phyloP scores from a whole-genome alignment of 2,888 invertebrate genomes.

The Orthosia gracilis region DNA sequence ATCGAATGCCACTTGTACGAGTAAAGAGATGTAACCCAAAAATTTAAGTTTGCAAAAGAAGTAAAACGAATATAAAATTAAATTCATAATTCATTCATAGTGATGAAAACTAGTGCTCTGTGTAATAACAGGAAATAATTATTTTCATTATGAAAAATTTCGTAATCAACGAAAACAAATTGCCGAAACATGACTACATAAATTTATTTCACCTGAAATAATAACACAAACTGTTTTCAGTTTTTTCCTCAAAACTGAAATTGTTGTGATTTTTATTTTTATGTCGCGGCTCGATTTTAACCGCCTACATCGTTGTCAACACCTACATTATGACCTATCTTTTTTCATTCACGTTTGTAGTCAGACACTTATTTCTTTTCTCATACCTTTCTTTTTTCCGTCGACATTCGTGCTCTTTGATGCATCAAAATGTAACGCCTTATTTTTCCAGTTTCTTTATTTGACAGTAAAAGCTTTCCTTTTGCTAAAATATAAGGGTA shows the following conservation, averaged over 20 bases:
- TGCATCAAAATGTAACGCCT: conserved; percentile 26
- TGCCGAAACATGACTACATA: too few relatives aligned
- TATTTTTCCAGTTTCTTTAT: background rate
- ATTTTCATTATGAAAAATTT: background rate
- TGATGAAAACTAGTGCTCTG: too few relatives aligned
- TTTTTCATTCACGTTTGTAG: conserved; percentile 15
- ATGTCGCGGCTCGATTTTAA: conserved; percentile 2
- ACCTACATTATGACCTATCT: conserved; percentile 12
- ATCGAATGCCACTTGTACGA: too few relatives aligned
- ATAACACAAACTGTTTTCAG: background rate
- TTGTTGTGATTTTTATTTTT: background rate
- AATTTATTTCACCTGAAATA: background rate
- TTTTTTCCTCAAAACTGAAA: background rate
- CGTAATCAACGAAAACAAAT: background rate
- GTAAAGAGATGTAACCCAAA: too few relatives aligned
- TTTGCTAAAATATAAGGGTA: background rate
- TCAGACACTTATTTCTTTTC: conserved; percentile 31
- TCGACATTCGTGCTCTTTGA: conserved; percentile 37
- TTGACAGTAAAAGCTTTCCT: background rate
- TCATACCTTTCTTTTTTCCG: conserved; percentile 16
- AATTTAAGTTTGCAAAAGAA: too few relatives aligned
- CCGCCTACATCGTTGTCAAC: background rate
- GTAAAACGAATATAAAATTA: too few relatives aligned
- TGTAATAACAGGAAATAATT: too few relatives aligned
- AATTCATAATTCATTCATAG: too few relatives aligned